Evolutionary conservation across 2,113 vertebrate genomes (phyloP).

Genomic region (Macroglossus sobrinus): DNA sequence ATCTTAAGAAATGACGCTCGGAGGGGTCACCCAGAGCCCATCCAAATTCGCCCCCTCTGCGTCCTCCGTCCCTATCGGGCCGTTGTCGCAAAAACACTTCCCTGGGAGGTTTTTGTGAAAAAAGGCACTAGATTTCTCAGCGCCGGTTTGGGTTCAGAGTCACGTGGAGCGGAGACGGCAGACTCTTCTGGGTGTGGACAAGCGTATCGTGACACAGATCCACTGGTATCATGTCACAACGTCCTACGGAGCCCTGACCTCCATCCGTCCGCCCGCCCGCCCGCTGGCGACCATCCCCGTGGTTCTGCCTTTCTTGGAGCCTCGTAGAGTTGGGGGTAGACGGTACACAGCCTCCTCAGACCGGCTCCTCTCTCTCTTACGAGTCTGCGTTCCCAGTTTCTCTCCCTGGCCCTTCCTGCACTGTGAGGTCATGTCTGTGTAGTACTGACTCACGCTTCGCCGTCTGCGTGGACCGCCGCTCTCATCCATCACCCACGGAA

Average conservation of each 20-base stretch:
- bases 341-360: background rate
- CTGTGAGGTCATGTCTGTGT: background rate
- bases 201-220: too few relatives aligned
- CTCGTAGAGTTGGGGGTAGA: background rate
- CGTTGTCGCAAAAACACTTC: background rate
- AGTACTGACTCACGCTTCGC: background rate
- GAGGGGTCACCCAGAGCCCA: too few relatives aligned
- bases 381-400: background rate
- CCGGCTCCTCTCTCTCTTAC: background rate
- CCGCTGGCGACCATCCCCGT: too few relatives aligned
- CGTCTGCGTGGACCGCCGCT: background rate
- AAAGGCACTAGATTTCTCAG: background rate
- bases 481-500: background rate
- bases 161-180: too few relatives aligned
- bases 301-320: background rate
- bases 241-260: background rate
- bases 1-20: too few relatives aligned
- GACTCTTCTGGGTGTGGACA: background rate
- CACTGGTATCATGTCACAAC: too few relatives aligned
- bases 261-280: too few relatives aligned
- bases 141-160: background rate
- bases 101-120: background rate
- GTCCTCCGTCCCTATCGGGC: too few relatives aligned
- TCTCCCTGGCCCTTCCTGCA: background rate
- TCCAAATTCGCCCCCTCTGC: background rate